phyloP scores from a whole-genome alignment of 2,797 vertebrate genomes.

The Graptemys geographica region DNA sequence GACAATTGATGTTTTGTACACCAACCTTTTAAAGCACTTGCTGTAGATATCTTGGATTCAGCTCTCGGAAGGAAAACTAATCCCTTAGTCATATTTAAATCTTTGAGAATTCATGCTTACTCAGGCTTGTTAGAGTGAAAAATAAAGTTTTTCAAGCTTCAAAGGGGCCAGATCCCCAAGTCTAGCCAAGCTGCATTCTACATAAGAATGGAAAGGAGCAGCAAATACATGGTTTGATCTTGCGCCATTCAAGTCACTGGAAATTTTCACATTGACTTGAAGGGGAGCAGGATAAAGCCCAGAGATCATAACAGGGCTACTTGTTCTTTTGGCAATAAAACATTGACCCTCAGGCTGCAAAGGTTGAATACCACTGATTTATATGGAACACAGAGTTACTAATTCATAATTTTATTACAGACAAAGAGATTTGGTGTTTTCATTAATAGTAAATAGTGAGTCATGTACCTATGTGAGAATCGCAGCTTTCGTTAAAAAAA shows the following conservation, averaged over 20 bases:
- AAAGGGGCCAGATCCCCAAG: accelerated
- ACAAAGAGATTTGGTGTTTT: background rate
- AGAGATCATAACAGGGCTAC: background rate
- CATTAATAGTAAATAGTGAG: background rate
- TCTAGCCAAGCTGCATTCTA: background rate
- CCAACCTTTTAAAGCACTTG: background rate
- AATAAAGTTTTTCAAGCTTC: background rate
- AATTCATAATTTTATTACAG: background rate
- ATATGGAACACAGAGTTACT: background rate
- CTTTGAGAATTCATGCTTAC: background rate
- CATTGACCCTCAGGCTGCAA: background rate
- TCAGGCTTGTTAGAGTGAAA: accelerated
- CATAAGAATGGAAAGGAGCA: background rate
- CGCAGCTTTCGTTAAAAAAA: background rate
- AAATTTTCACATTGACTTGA: background rate
- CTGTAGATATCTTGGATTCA: background rate
- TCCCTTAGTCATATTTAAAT: background rate
- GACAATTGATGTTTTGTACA: background rate
- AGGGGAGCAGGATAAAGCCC: background rate
- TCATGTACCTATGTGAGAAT: background rate
- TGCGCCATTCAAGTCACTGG: background rate
- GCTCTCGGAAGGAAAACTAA: background rate
- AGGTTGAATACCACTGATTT: background rate
- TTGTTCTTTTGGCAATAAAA: background rate
- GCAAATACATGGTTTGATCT: background rate